Base-by-base conservation (phyloP, 2,797 vertebrate genomes). In the Rhinogobio ventralis region DNA sequence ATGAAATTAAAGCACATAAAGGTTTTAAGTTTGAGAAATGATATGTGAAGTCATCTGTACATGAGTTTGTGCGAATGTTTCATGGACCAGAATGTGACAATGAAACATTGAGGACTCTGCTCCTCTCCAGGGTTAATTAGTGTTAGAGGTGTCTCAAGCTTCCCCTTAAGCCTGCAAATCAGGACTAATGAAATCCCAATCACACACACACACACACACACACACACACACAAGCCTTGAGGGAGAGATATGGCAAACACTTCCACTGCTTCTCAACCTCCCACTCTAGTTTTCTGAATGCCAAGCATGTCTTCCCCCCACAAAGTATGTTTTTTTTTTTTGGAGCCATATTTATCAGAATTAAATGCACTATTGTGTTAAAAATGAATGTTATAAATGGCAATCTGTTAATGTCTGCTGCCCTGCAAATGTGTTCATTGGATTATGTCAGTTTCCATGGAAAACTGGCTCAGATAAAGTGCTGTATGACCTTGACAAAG, bases 141-240 rank as follows among this genome's bases (percentile, higher is more conserved):
- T 81, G 86, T 85, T 88, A 85, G 88, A 88, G 87, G 85, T 69
- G 46, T 74, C 76, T 91, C 78, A 81, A 83, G 83, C 79, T 82
- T 79, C 84, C 68, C 84, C 67, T 75, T 79, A 23, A 80, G 69
- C 85, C 88, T 89, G 9, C 89, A 86, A 79, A 91, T 86, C 87
- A 89, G 42, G 19, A 81, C 90, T 89, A 89, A 92, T 92, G 86
- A 92, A 92, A 93, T 91, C 90, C 90, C 85, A 23, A 72, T 88
- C 87, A 86, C 66, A 82, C 67, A 86, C 73, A 88, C 86, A 28
- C 39, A 8, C 39, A 87, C 66, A 82, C 68, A 86, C 73, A 88
- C 86, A 45, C 39, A 42, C 39, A 42, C 7, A 46, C 67, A 53
- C 68, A n/a, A n/a, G n/a, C n/a, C n/a, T n/a, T 17, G 36, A 86